phyloP scores from a whole-genome alignment of 1,140 invertebrate genomes.

The Drosophila setifemur region DNA sequence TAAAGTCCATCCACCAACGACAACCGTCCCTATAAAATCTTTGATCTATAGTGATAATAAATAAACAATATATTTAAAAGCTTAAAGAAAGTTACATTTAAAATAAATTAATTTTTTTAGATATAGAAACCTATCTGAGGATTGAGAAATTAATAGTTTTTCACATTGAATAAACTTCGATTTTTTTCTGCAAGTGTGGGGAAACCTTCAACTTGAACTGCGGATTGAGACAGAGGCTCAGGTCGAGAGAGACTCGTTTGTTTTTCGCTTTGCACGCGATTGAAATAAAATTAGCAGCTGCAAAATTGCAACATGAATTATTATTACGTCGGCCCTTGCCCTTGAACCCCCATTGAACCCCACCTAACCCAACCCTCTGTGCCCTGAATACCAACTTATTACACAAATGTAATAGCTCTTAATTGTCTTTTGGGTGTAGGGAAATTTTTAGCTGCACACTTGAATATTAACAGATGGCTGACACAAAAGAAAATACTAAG shows the following conservation, averaged over 20 bases:
- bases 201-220: slow-evolving; percentile 66
- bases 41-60: too few species aligned
- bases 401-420: slow-evolving; percentile 47
- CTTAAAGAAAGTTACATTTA: not conserved
- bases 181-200: slow-evolving; percentile 12
- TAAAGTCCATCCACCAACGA: too few species aligned
- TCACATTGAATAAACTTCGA: too few species aligned
- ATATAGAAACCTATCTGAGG: too few species aligned
- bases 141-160: too few species aligned
- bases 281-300: slow-evolving; percentile 38
- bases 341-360: not conserved
- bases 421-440: slow-evolving; percentile 54
- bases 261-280: slow-evolving; percentile 27
- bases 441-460: slow-evolving; percentile 4
- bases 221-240: slow-evolving; percentile 2
- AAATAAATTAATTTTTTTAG: not conserved
- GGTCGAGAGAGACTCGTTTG: slow-evolving; percentile 1
- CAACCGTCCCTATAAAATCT: too few species aligned
- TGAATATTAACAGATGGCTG: slow-evolving; percentile 1
- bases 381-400: slow-evolving; percentile 33
- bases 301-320: slow-evolving; percentile 65
- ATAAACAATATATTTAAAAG: not conserved
- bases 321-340: slow-evolving; percentile 27
- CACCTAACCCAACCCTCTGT: not conserved
- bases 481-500: not conserved